Base-by-base conservation (phyloP, 2,888 invertebrate genomes). In the Rhamphomyia laevipes region DNA sequence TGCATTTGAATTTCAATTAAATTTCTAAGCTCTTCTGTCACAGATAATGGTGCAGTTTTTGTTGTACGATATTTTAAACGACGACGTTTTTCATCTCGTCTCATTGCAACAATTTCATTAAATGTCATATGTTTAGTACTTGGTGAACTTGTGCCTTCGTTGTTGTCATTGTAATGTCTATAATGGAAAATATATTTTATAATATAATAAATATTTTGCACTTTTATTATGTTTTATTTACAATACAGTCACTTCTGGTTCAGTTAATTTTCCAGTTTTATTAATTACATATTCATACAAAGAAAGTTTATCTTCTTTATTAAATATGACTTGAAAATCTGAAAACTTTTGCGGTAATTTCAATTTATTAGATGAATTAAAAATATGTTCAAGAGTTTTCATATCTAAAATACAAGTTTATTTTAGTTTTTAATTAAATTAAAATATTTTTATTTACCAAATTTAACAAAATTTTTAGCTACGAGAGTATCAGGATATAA, bases 1-100 rank as follows among this genome's bases (percentile, higher is more conserved):
- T 63, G 57, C 70, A 70, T 69, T 58, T 70, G 70, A 12, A 67
- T 51, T 3, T 61, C 55, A 7, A 70, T 62, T 33, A 70, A 53
- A 44, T 63, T 61, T 11, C 64, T 59, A 27, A 68, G 56, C 50
- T 68, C 64, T 52, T 68, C 68, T 11, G 60, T 63, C 10, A 64
- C 57, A 3, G 68, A 66, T 3, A 65, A 64, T 6, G 52, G 51
- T 12, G 51, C 49, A 4, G 30, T 38, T 51, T 65, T 67, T 30
- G 58, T 63, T 12, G 60, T 63, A 3, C 67, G 63, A 56, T 68
- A 60, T 47, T 59, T 61, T 11, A 64, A 57, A 2, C 62, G 58
- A 17, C 62, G 56, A 6, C 59, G 55, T 21, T 64, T 62, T 3
- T 60, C 58, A 33, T 62, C 64, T 10, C 61, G 53, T 43, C 60